phyloP scores from a whole-genome alignment of 2,888 invertebrate genomes.

The Nomada fucata region DNA sequence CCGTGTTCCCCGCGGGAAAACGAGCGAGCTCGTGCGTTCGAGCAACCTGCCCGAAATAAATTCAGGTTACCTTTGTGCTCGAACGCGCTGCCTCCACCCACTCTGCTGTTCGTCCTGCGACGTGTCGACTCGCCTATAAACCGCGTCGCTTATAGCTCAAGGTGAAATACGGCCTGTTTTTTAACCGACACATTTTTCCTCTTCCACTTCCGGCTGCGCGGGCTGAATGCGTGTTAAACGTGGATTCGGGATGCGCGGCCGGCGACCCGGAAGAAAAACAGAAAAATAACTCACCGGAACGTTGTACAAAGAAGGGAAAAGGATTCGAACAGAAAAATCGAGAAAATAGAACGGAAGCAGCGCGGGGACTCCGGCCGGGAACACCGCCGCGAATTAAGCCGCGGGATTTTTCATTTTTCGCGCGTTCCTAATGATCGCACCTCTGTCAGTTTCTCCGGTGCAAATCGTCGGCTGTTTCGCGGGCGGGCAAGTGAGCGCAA shows the following conservation, averaged over 20 bases:
- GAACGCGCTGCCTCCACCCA: not conserved
- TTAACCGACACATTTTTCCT: conserved; percentile 6
- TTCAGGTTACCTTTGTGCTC: not conserved
- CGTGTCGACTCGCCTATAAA: conserved; percentile 1
- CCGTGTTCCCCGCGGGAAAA: not conserved
- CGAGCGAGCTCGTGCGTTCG: not conserved
- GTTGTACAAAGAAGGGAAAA: not conserved
- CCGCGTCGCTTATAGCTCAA: not conserved
- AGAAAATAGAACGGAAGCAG: not conserved
- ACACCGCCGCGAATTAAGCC: conserved; percentile 15
- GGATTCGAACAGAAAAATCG: not conserved
- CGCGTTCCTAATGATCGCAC: not conserved
- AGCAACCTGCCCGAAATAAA: conserved; percentile 21
- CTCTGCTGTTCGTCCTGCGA: not conserved
- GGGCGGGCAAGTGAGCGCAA: not conserved
- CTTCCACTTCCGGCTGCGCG: conserved; percentile 21
- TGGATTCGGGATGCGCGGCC: conserved; percentile 25
- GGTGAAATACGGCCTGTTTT: conserved; percentile 45
- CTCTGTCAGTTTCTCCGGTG: not conserved
- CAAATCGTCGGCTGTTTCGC: not conserved
- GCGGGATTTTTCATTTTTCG: conserved; percentile 11
- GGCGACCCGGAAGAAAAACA: conserved; percentile 43
- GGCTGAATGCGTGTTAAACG: conserved; percentile 39
- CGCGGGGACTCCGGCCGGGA: not conserved
- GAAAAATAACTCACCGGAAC: conserved; percentile 42